These are phyloP conservation scores for Lasioglossum oenotherae DNA, from an alignment of 2,888 invertebrate genomes.

Conservation along the genomic window DNA sequence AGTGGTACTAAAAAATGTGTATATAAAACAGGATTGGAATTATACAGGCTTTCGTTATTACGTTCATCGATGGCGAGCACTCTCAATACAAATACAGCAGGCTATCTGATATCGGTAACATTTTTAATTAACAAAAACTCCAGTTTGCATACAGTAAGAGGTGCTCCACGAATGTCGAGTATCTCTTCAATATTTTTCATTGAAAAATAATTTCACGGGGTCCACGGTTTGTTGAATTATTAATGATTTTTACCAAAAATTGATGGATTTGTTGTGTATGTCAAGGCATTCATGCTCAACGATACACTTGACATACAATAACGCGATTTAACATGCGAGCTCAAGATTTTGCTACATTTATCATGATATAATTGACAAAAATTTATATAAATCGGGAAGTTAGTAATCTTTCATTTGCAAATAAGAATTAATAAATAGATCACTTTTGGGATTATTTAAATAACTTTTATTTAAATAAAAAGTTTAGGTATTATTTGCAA, in stretches of 20 bases:
- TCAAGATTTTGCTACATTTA: not conserved
- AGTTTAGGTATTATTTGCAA: no score
- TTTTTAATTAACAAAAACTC: conserved; percentile 3
- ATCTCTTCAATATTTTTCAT: not conserved
- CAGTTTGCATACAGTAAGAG: not conserved
- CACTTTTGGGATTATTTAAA: no score
- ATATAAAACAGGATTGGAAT: not conserved
- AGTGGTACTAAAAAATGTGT: not conserved
- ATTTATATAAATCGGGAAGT: no score
- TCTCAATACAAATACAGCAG: not conserved
- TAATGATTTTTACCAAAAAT: not conserved
- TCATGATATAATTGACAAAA: no score
- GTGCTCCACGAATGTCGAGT: not conserved
- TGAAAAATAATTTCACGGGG: not conserved
- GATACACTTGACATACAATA: not conserved
- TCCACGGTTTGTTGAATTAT: not conserved
- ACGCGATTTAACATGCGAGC: not conserved
- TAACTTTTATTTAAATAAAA: no score
- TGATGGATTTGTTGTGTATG: not conserved
- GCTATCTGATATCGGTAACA: not conserved
- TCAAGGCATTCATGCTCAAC: not conserved
- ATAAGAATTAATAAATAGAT: no score
- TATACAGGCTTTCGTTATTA: not conserved
- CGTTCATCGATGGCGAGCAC: not conserved
- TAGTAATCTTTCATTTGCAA: no score